Percentiles rank a stretch among this genome's conserved stretches.
phyloP scores from a whole-genome alignment of 2,888 invertebrate genomes.

The Rotaria macrura region DNA sequence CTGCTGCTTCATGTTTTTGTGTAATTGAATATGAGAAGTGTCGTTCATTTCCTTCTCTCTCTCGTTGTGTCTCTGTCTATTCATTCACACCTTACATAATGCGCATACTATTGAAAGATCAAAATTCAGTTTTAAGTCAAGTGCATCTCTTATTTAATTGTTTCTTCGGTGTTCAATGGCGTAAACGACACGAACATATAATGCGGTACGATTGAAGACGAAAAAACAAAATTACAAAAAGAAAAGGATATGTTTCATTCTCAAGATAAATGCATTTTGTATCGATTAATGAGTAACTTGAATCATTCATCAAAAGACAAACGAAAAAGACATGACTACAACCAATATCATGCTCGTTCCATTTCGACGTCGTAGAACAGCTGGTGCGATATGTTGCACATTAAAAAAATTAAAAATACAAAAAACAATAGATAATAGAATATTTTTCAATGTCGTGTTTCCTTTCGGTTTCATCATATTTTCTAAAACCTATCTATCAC shows the following conservation, averaged over 20 bases:
- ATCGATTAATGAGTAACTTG: not conserved
- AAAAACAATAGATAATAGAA: not conserved
- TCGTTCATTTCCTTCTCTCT: not conserved
- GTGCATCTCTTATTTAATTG: not conserved
- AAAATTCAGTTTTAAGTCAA: not conserved
- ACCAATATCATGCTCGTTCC: not conserved
- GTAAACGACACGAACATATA: not conserved
- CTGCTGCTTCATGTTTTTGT: not conserved
- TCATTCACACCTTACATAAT: slow-evolving; percentile 3
- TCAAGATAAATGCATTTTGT: not conserved
- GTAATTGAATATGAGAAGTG: not conserved
- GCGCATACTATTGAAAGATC: not conserved
- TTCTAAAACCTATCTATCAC: not conserved
- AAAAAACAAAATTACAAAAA: not conserved
- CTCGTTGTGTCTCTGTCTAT: not conserved
- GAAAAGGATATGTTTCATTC: not conserved
- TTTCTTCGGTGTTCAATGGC: not conserved
- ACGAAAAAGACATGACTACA: not conserved
- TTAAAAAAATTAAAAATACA: too few relatives aligned
- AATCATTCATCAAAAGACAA: not conserved
- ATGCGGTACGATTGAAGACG: not conserved
- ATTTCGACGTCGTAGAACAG: not conserved
- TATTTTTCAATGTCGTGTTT: not conserved
- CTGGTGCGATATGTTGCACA: not conserved
- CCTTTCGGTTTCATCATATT: not conserved